Base-by-base conservation (phyloP, 1,140 invertebrate genomes). In the Augochlora pura region DNA sequence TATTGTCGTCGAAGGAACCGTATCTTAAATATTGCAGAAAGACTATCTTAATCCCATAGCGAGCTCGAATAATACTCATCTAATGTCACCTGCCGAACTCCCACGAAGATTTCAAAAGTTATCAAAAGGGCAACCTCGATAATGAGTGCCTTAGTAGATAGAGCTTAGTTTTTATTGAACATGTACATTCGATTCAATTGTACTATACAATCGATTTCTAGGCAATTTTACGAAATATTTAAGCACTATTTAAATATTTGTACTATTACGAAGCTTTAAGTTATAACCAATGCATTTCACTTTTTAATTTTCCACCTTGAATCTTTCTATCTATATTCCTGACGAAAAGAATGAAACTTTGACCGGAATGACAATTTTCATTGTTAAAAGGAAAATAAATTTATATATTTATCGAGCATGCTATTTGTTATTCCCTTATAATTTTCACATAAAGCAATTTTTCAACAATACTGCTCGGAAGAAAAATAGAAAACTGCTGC, bases 101-200 rank as follows among this genome's bases (percentile, higher is more conserved):
- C 32, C 18, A 21, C 32, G 9, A 14, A 62, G 9, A 62, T 82
- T 42, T 57, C 8, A 74, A 67, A 74, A 49, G 32, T 42, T 54
- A 72, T 77, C 65, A 76, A 46, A 77, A n/a, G 21, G 23, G 66
- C 77, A 68, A 72, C 76, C 66, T 82, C 84, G 75, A 66, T 73
- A 46, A 64, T 71, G 75, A 85, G 84, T 86, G 84, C 84, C 84
- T 86, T 86, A 82, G 52, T 82, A 85, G 57, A 64, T 59, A 32
- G 59, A 74, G 12, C 49, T 70, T 71, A 68, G 60, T 63, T 38
- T 73, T 46, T 54, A 73, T 62, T 68, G 42, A 60, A 32, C 72
- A 82, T 66, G 52, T 63, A 69, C 46, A 62, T 49, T 78, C n/a
- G 18, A 21, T 27, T 67, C 18, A 27, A 32, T 52, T 59, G 38